These are phyloP conservation scores for Acanthosepion pharaonis DNA, from an alignment of 2,888 invertebrate genomes.

Conservation along the genomic window DNA sequence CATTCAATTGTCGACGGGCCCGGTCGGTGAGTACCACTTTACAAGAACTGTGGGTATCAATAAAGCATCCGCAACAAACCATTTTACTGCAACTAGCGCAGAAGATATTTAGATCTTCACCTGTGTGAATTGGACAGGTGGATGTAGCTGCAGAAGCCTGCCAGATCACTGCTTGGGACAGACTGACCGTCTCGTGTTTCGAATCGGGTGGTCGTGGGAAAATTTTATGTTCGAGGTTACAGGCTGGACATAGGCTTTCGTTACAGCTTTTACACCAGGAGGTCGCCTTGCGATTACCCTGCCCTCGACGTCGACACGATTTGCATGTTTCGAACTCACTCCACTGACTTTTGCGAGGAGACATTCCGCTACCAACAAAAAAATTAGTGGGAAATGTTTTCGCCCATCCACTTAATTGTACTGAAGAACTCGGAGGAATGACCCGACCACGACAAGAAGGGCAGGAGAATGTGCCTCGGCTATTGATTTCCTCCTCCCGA, in stretches of 20 bases:
- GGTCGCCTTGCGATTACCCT: background rate
- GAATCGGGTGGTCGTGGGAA: background rate
- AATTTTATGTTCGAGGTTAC: background rate
- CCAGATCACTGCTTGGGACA: background rate
- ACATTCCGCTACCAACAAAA: background rate
- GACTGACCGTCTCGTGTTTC: background rate
- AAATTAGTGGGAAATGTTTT: background rate
- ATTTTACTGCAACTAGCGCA: background rate
- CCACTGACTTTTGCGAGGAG: background rate
- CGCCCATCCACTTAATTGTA: background rate
- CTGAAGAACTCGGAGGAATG: background rate
- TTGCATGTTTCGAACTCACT: background rate
- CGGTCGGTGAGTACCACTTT: background rate
- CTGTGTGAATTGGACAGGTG: background rate
- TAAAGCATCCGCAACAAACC: background rate
- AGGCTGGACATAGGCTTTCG: background rate
- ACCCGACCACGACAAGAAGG: background rate
- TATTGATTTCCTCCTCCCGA: background rate
- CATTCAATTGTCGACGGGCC: background rate
- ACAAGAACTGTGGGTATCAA: background rate
- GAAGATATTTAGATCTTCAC: background rate
- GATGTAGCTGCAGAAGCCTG: background rate
- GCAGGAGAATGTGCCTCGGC: background rate
- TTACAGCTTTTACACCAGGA: constrained; percentile 8
- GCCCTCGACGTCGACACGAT: background rate